Base-by-base conservation (phyloP, 2,797 vertebrate species). In the Hoplostethus mediterraneus region DNA sequence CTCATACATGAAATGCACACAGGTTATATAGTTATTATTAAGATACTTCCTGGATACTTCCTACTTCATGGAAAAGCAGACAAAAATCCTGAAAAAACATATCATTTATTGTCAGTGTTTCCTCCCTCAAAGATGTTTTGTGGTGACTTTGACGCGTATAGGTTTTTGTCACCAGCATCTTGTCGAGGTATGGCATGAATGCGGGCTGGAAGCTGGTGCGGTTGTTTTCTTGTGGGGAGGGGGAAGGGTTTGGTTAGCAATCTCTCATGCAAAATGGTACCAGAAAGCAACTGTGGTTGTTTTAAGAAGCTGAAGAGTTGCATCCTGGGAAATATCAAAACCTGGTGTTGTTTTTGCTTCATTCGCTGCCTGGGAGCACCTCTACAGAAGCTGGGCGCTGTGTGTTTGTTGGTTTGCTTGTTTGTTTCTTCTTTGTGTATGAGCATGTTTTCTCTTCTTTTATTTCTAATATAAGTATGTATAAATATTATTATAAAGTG, bases 231-330 rank as follows among this genome's bases (percentile, higher is more conserved):
- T 36, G 40, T 60, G 60, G 47, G 45, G 31, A n/a, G 1, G 36
- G 3, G 30, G 55, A 48, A 21, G 56, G 53, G 85, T 85, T 28
- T 28, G 75, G 71, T 85, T 77, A 80, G 76, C 54, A 52, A 58
- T 3, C 4, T 14, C 3, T 45, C 13, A 45, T 45, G 12, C 44
- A 14, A 3, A 45, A 13, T 5, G 44, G 13, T 45, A 45, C 44
- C 44, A 61, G 67, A 51, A 44, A 5, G 6, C 7, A 0, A 25
- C n/a, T 17, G 40, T 45, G 44, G 44, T 75, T 85, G 63, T 86
- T 79, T 71, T 70, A 67, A 63, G 44, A 71, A 71, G 63, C 58
- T 31, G 17, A 9, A 44, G 28, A 63, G 16, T 51, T 63, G 48
- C 38, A 42, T 49, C 45, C 17, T 10, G 60, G 55, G 40, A 67